Evolutionary conservation across 2,888 invertebrate species (phyloP).

Genomic region (Drosophila anomalipes): DNA sequence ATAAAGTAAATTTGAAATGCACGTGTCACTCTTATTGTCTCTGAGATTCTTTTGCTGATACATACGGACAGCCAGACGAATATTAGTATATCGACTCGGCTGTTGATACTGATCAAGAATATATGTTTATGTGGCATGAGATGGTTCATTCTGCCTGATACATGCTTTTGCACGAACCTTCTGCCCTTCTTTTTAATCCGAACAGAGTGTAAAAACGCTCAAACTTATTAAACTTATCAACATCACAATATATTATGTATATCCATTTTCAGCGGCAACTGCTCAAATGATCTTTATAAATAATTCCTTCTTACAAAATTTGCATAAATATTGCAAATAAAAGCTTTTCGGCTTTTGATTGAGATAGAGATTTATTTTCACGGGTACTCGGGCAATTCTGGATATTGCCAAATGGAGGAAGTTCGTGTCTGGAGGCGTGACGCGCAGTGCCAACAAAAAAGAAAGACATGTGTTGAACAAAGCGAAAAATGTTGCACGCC

Average conservation of each 20-base stretch:
- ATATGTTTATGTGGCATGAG: background rate
- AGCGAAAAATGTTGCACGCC: constrained; percentile 47
- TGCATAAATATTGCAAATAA: background rate
- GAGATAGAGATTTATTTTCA: background rate
- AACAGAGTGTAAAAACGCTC: background rate
- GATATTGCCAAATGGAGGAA: constrained; percentile 24
- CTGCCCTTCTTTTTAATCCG: background rate
- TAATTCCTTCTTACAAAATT: background rate
- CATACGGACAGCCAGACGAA: background rate
- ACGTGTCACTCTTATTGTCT: background rate
- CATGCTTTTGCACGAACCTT: background rate
- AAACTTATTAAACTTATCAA: background rate
- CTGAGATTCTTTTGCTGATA: background rate
- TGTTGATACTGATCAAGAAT: background rate
- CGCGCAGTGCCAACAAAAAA: constrained; percentile 12
- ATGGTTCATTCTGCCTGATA: background rate
- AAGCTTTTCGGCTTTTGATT: background rate
- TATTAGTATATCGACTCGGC: background rate
- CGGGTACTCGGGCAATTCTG: constrained; percentile 26
- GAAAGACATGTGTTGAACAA: constrained; percentile 22
- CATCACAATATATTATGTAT: accelerated
- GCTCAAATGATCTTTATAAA: background rate
- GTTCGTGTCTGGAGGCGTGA: constrained; percentile 34
- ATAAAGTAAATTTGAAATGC: too few relatives aligned
- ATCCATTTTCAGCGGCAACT: background rate